phyloP scores from a whole-genome alignment of 2,113 vertebrate genomes.

The Melanostigma gelatinosum region DNA sequence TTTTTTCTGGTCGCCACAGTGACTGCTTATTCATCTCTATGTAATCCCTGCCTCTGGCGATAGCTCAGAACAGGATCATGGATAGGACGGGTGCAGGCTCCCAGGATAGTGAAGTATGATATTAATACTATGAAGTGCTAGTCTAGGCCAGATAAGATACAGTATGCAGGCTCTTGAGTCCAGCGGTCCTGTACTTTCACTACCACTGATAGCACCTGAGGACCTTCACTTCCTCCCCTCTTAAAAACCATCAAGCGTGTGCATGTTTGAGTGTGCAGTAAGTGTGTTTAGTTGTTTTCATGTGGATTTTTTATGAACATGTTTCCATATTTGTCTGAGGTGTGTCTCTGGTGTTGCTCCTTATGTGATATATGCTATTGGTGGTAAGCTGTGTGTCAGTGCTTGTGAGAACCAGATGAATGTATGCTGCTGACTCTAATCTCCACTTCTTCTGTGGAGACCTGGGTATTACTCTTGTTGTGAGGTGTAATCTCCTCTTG shows the following conservation, averaged over 20 bases:
- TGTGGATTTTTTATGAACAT: conserved; percentile 35
- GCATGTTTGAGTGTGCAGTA: not conserved
- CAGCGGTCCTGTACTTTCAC: conserved; percentile 46
- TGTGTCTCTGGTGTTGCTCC: conserved; percentile 37
- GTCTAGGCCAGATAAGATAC: conserved; percentile 69
- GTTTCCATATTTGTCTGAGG: conserved; percentile 45
- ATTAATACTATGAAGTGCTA: conserved; percentile 68
- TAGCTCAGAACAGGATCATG: conserved; percentile 50
- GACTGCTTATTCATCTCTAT: conserved; percentile 64
- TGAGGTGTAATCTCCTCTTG: conserved; percentile 75
- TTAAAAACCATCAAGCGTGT: conserved; percentile 13
- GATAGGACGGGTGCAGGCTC: conserved; percentile 32
- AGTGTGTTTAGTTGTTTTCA: not conserved
- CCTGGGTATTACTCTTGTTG: conserved; percentile 72
- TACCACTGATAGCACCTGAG: conserved; percentile 59
- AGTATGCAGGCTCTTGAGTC: conserved; percentile 60
- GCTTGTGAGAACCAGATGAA: conserved; percentile 63
- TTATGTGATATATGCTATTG: conserved; percentile 47
- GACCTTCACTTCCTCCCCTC: conserved; percentile 40
- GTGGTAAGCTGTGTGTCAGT: conserved; percentile 46
- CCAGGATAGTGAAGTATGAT: conserved; percentile 64
- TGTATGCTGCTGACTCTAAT: conserved; percentile 66
- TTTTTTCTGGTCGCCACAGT: conserved; percentile 35
- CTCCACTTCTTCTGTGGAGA: conserved; percentile 67
- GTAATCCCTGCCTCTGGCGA: conserved; percentile 62